A percentile compares a stretch with the other conserved stretches of the same genome.
These are phyloP conservation scores for Dastarcus helophoroides DNA, from an alignment of 2,888 invertebrate genomes.

Conservation along the genomic window DNA sequence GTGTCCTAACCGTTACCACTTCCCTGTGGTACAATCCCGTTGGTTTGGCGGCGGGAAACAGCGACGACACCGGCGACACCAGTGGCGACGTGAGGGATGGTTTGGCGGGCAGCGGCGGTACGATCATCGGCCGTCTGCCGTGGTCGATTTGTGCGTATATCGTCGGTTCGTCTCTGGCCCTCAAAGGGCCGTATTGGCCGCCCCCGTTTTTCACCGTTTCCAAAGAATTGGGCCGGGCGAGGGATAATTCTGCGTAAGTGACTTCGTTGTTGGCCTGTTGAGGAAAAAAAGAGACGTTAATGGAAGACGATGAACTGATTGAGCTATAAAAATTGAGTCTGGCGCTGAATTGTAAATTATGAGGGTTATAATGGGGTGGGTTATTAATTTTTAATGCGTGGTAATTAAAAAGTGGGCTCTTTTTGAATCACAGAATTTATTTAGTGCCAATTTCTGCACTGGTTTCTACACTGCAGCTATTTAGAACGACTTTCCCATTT, in stretches of 20 bases:
- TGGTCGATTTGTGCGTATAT: conserved; percentile 68
- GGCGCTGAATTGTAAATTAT: no score
- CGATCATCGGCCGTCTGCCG: conserved; percentile 43
- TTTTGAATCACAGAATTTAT: no score
- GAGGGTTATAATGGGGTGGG: no score
- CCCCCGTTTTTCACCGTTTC: conserved; percentile 35
- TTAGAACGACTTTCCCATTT: no score
- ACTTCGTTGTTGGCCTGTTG: conserved; percentile 40
- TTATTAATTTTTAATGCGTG: no score
- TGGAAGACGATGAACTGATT: no score
- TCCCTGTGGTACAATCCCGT: conserved; percentile 48
- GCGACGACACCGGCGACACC: conserved; percentile 36
- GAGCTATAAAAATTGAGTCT: no score
- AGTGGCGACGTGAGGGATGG: conserved; percentile 37
- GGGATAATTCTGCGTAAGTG: conserved; percentile 50
- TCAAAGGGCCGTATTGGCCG: conserved; percentile 30
- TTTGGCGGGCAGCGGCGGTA: conserved; percentile 30
- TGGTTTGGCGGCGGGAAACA: conserved; percentile 29
- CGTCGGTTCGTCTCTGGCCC: conserved; percentile 49
- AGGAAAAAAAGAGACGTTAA: background rate
- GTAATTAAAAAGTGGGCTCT: no score
- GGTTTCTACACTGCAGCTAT: no score
- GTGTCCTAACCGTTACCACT: conserved; percentile 59
- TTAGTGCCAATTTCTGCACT: no score
- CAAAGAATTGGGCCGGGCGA: conserved; percentile 43